A percentile compares a stretch with the other conserved stretches of the same genome.
phyloP scores from a whole-genome alignment of 1,140 invertebrate species.

The Orius laevigatus region DNA sequence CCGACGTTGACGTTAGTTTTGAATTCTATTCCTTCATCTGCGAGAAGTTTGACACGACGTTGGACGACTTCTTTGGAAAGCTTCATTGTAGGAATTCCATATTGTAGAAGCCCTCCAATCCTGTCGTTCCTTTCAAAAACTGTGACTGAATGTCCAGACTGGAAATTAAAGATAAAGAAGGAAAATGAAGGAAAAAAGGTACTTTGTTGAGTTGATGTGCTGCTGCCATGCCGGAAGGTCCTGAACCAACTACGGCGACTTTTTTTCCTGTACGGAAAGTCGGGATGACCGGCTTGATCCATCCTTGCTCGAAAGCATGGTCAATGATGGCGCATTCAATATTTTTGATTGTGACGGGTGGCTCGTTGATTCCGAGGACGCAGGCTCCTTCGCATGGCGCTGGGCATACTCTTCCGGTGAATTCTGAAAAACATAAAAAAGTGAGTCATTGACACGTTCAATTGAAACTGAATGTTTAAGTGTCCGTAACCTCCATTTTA shows the following conservation, averaged over 20 bases:
- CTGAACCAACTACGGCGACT: slow-evolving; percentile 88
- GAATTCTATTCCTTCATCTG: slow-evolving; percentile 82
- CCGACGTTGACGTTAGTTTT: slow-evolving; percentile 82
- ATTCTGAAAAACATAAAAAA: slow-evolving; percentile 45
- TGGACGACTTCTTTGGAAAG: slow-evolving; percentile 84
- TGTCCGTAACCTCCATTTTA: too few relatives aligned
- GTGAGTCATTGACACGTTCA: slow-evolving; percentile 1
- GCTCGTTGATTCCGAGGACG: slow-evolving; percentile 88
- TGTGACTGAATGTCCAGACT: slow-evolving; percentile 76
- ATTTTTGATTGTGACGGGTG: slow-evolving; percentile 96
- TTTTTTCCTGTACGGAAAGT: slow-evolving; percentile 58
- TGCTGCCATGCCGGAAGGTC: slow-evolving; percentile 85
- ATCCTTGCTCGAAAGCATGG: slow-evolving; percentile 91
- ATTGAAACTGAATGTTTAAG: not conserved
- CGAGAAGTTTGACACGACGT: slow-evolving; percentile 70
- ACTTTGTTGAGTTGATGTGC: slow-evolving; percentile 96
- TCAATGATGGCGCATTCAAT: slow-evolving; percentile 99
- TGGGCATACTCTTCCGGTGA: slow-evolving; percentile 94
- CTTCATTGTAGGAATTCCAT: slow-evolving; percentile 98
- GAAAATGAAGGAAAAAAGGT: slow-evolving; percentile 16
- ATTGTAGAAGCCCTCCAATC: slow-evolving; percentile 85
- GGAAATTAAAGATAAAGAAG: slow-evolving; percentile 6
- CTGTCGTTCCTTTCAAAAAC: slow-evolving; percentile 95
- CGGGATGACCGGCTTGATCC: slow-evolving; percentile 75
- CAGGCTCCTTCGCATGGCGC: slow-evolving; percentile 98